A percentile compares a stretch with the other conserved stretches of the same genome.
These are phyloP conservation scores for Eudiplozoon nipponicum DNA, from an alignment of 2,888 invertebrate species.

Conservation along the genomic window DNA sequence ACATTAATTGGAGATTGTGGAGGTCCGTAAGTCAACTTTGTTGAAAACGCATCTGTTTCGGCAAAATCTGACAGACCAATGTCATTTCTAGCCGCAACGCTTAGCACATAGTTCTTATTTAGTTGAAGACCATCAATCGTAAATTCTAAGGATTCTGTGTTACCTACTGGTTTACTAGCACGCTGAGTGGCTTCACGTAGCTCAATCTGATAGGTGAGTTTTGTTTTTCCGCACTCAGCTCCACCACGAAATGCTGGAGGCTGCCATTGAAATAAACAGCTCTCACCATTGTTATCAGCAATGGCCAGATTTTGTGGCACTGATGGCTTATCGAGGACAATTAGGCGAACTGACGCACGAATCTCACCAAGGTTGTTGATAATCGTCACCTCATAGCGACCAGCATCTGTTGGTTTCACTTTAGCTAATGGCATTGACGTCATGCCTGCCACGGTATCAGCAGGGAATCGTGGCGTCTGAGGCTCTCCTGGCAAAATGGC, in stretches of 20 bases:
- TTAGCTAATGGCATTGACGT: conserved; percentile 10
- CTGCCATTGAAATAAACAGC: too few relatives aligned
- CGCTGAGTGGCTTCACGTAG: too few relatives aligned
- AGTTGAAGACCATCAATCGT: conserved; percentile 41
- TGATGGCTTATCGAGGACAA: conserved; percentile 11
- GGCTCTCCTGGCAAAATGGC: too few relatives aligned
- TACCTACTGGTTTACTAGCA: too few relatives aligned
- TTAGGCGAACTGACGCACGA: conserved; percentile 22
- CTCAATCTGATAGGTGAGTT: too few relatives aligned
- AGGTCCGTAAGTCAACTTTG: too few relatives aligned
- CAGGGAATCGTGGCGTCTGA: conserved; percentile 2
- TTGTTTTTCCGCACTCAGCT: too few relatives aligned
- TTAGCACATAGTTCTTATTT: conserved; percentile 46
- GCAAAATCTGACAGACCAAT: conserved; percentile 45
- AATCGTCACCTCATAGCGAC: conserved; percentile 23
- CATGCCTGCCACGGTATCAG: conserved; percentile 8
- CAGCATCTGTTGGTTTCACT: conserved; percentile 8
- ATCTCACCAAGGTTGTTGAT: conserved; percentile 37
- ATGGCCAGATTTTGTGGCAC: conserved; percentile 7
- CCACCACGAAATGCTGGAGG: too few relatives aligned
- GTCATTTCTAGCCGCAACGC: conserved; percentile 46
- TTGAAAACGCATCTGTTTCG: too few relatives aligned
- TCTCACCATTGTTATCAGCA: conserved; percentile 4
- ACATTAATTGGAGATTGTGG: too few relatives aligned
- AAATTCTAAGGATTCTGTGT: too few relatives aligned